Evolutionary conservation across 2,888 invertebrate genomes (phyloP).

Genomic region (Cheilosia pagana): DNA sequence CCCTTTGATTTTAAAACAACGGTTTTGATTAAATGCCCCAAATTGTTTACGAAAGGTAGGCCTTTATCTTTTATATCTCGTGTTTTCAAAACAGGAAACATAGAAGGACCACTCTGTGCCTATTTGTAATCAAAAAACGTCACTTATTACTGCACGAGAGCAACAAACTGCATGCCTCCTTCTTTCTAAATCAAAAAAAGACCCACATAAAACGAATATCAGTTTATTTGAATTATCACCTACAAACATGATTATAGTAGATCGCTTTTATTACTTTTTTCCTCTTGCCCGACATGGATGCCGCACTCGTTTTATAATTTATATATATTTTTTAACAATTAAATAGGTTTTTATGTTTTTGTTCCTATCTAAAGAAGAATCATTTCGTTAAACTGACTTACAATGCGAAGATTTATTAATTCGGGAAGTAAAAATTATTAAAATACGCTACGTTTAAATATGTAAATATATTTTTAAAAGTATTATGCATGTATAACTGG

Average conservation of each 20-base stretch:
- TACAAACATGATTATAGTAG: constrained; percentile 29
- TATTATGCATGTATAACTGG: constrained; percentile 28
- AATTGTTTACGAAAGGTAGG: too few relatives aligned
- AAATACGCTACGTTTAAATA: constrained; percentile 46
- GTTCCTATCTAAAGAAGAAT: constrained; percentile 55
- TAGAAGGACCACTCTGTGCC: too few relatives aligned
- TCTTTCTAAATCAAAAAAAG: not conserved
- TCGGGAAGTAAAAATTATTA: constrained; percentile 65
- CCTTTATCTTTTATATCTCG: too few relatives aligned
- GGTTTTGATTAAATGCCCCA: too few relatives aligned
- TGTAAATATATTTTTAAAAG: constrained; percentile 7
- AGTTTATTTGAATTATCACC: constrained; percentile 59
- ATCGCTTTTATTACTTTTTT: constrained; percentile 11
- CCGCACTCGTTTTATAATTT: not conserved
- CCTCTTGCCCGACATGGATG: constrained; percentile 12
- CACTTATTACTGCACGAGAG: too few relatives aligned
- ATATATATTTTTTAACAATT: constrained; percentile 28
- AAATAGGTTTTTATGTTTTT: constrained; percentile 7
- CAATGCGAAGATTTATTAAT: constrained; percentile 46
- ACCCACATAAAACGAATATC: constrained; percentile 56
- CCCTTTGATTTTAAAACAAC: too few relatives aligned
- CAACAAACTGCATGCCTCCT: not conserved
- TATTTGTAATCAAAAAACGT: too few relatives aligned
- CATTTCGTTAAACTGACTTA: constrained; percentile 41
- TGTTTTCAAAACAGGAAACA: too few relatives aligned